Conservation (phyloP, 2,888 invertebrate species). For the Nomada ferruginata region DNA sequence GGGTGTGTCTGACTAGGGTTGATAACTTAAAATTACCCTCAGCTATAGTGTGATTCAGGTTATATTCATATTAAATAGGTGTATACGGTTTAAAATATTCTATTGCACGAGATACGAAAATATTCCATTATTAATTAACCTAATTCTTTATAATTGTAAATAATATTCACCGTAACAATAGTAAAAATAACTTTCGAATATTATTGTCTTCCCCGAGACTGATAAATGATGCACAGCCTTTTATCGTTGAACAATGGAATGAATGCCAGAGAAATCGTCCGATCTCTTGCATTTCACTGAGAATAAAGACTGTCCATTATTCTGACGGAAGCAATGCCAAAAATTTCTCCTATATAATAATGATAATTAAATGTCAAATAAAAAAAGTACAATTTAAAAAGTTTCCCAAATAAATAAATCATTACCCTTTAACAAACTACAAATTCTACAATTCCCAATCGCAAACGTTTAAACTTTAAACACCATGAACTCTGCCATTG, state of each 20-base stretch:
- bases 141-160: no score
- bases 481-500: no score
- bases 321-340: not conserved
- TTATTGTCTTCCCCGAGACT: conserved; percentile 14
- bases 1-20: conserved; percentile 45
- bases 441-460: not conserved
- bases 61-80: conserved; percentile 7
- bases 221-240: conserved; percentile 37
- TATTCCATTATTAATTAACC: no score
- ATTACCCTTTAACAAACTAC: not conserved
- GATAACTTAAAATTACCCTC: conserved; percentile 32
- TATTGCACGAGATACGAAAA: no score
- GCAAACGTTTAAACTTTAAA: not conserved
- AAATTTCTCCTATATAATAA: not conserved
- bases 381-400: not conserved
- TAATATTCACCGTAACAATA: no score
- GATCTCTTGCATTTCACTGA: not conserved
- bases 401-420: not conserved
- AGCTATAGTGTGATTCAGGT: conserved; percentile 47
- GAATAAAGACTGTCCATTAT: conserved; percentile 1
- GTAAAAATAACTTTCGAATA: conserved; percentile 24
- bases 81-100: no score
- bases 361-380: not conserved
- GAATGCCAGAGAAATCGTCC: not conserved
- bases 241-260: conserved; percentile 27